Conservation (phyloP, 2,113 vertebrate species). For the Dermatemys mawii region DNA sequence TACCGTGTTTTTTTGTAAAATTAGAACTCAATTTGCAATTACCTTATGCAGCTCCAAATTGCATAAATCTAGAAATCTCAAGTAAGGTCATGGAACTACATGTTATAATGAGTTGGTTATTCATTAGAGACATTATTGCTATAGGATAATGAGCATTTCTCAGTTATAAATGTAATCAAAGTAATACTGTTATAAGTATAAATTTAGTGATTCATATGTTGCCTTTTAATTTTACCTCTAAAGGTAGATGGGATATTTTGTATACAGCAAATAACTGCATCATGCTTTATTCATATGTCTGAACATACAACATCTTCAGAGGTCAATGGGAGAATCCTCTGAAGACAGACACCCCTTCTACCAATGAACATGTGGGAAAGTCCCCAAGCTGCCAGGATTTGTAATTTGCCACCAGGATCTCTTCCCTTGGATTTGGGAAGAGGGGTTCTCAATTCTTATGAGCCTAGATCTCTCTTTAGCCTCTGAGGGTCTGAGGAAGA, state of each 20-base stretch:
- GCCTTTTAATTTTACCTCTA: neutral
- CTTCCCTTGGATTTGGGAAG: neutral
- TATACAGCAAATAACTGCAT: neutral
- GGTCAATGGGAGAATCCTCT: neutral
- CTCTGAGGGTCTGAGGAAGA: neutral
- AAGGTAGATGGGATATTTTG: neutral
- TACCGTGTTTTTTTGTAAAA: neutral
- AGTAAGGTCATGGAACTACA: neutral
- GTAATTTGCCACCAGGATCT: neutral
- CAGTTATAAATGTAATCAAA: neutral
- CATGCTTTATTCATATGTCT: neutral
- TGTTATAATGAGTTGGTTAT: slow-evolving; percentile 16
- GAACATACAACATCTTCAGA: neutral
- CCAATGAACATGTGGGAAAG: neutral
- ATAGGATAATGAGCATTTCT: neutral
- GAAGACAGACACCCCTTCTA: neutral
- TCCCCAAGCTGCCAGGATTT: neutral
- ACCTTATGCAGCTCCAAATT: neutral
- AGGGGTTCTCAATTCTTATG: neutral
- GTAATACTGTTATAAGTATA: neutral
- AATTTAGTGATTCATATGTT: neutral
- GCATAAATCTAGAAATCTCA: neutral
- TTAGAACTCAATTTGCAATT: neutral
- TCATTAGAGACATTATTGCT: neutral
- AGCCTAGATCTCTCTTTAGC: neutral